Evolutionary conservation across 1,140 invertebrate genomes (phyloP).

Genomic region (Homarus americanus): DNA sequence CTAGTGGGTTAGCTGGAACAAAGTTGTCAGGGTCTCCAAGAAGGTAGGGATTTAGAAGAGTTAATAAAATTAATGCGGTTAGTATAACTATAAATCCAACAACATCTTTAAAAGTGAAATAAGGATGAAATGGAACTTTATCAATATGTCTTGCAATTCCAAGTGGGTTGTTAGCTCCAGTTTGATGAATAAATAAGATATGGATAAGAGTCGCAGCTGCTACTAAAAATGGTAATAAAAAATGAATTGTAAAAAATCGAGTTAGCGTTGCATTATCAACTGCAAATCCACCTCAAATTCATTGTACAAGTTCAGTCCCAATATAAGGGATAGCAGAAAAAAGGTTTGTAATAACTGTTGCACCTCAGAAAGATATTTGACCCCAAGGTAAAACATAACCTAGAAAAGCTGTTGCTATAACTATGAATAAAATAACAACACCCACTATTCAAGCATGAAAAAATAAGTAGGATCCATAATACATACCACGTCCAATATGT

Average conservation of each 20-base stretch:
- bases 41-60: too few species aligned
- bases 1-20: too few species aligned
- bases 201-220: constrained; percentile 81
- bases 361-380: constrained; percentile 86
- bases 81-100: too few species aligned
- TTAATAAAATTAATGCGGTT: too few species aligned
- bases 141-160: too few species aligned
- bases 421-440: constrained; percentile 81
- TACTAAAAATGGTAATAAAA: constrained; percentile 85
- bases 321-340: constrained; percentile 84
- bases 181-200: constrained; percentile 83
- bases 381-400: constrained; percentile 85
- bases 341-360: constrained; percentile 86
- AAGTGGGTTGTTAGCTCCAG: constrained; percentile 76
- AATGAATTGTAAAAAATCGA: constrained; percentile 86
- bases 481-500: constrained; percentile 77
- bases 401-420: constrained; percentile 84
- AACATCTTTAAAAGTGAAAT: constrained; percentile 75
- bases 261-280: constrained; percentile 84
- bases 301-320: constrained; percentile 82
- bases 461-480: constrained; percentile 76
- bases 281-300: constrained; percentile 85
- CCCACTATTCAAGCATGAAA: constrained; percentile 81
- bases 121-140: too few species aligned
- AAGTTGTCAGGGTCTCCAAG: too few species aligned